A percentile compares a stretch with the other conserved stretches of the same genome.
Conservation (phyloP, 2,888 invertebrate species). For the Eupithecia subumbrata region DNA sequence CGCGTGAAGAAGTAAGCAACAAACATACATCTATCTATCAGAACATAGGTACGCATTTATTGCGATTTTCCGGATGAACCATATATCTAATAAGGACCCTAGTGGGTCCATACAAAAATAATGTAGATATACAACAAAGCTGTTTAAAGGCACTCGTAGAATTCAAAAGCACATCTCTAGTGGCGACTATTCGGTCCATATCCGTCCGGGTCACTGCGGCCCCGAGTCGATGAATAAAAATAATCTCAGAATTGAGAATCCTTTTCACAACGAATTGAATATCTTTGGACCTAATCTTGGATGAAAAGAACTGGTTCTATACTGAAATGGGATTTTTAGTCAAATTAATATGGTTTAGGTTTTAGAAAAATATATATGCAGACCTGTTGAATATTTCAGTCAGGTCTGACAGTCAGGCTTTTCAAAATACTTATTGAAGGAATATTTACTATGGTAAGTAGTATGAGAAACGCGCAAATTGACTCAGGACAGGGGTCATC, state of each 20-base stretch:
- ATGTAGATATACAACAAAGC: background rate
- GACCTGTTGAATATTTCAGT: background rate
- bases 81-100: background rate
- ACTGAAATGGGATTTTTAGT: background rate
- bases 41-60: too few relatives aligned
- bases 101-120: background rate
- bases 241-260: conserved; percentile 34
- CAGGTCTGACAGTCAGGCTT: background rate
- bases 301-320: conserved; percentile 16
- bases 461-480: too few relatives aligned
- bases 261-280: conserved; percentile 33
- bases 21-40: too few relatives aligned
- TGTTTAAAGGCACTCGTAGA: background rate
- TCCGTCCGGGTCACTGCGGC: conserved; percentile 38
- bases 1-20: too few relatives aligned
- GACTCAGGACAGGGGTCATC: too few relatives aligned
- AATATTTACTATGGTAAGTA: too few relatives aligned
- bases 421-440: background rate
- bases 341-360: background rate
- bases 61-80: background rate
- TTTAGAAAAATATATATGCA: background rate
- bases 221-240: conserved; percentile 37
- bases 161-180: conserved; percentile 2
- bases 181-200: background rate
- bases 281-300: conserved; percentile 25